Base-by-base conservation (phyloP, 2,888 invertebrate genomes). In the Acronicta aceris region DNA sequence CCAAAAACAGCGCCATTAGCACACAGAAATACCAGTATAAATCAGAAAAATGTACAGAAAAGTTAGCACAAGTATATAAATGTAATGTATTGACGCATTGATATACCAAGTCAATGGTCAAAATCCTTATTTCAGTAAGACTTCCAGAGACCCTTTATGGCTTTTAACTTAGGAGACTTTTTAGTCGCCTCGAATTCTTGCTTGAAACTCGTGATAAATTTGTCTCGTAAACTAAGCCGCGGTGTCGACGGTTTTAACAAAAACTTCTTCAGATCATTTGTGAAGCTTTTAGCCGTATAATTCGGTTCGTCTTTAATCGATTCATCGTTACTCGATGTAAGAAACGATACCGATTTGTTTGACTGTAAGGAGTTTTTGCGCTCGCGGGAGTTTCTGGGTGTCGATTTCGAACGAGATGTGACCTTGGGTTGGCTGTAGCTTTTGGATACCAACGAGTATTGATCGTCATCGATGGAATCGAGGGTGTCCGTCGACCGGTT, bases 121-220 rank as follows among this genome's bases (percentile, higher is more conserved):
- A 59, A 61, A 52, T 46, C 36, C 54, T 17, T 59, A 48, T 61
- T 58, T 85, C 79, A 95, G 79, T 94, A 95, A 57, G 95, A 95
- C 70, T 95, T 95, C 95, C 95, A 95, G 56, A 95, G 82, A 46
- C 95, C 95, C 71, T 94, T 94, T 27, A 95, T 95, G 45, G 94
- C 94, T 79, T 90, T 91, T 16, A 95, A 83, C 79, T 93, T 94
- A 1, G 95, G 95, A 45, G 95, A 93, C 60, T 85, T 92, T 71
- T 89, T 93, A 0, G 91, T 93, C 2, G 93, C 91, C 55, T 93
- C 94, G 33, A 94, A 82, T 71, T 95, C 95, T 63, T 93, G 94
- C 56, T 93, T 94, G 80, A 95, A 90, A 74, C 95, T 94, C 10
- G 85, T 92, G 51, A 95, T 89, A 76, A 95, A 93, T 66, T 95